Evolutionary conservation across 37 sponge, comb jelly and placozoan species (phyloP), one percentile per base, ranked within the genome.

Genomic region (Bolinopsis microptera): DNA sequence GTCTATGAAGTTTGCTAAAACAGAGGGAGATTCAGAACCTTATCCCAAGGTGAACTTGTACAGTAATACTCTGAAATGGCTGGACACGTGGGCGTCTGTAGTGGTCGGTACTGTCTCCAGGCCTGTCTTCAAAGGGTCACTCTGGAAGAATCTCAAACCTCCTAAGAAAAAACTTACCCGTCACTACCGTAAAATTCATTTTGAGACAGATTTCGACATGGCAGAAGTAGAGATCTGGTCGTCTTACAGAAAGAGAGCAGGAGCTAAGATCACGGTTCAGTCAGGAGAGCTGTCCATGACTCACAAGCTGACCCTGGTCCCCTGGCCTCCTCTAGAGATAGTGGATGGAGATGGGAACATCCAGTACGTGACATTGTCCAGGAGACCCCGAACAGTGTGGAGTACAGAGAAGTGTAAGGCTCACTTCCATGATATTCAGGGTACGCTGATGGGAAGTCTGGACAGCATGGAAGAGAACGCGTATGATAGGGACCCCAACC

Each of bases 61-160:
- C 61, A 86, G 90, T 39, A 24, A 86, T 48, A 86, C 90, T 39
- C 61, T 86, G 1, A 86, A 86, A 27, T 86, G 90, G 90, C 24
- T 86, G 61, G 90, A 86, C 26, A 36, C 90, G n/a, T 86, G 90
- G 90, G 41, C 61, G 2, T 77, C 80, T 9, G 90, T 86, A 2
- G 90, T 41, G 0, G 30, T 86, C 0, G 41, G 61, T 2, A 86
- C 90, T 3, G 90, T 86, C 38, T 39, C 90, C 13, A 38, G 90
- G 26, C 90, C 90, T 24, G 90, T 86, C 13, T 86, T 41, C 61
- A 86, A 86, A 40, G 90, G 90, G 1, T 18, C 61, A 24, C 90
- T 86, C 0, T 86, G 90, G 90, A 41, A 41, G 1, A 86, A 86
- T 27, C 25, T n/a, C 27, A 86, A 86, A 39, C 90, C 90, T 0